Evolutionary conservation across 1,140 invertebrate genomes (phyloP).

Genomic region (Sipha flava): DNA sequence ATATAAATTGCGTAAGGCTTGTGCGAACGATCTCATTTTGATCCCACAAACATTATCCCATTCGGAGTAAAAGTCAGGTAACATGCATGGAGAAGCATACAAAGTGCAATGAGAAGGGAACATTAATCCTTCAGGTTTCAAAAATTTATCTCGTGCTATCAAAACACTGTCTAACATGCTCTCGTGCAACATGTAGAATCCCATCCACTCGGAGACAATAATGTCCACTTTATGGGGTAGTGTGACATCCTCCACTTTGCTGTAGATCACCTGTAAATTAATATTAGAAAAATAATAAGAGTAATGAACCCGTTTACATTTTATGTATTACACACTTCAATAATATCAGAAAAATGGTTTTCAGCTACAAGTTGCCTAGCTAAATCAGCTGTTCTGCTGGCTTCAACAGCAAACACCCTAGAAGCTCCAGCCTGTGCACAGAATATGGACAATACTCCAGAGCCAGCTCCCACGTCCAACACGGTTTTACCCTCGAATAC

Average conservation of each 20-base stretch:
- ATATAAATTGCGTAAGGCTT: constrained; percentile 24
- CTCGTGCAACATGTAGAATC: constrained; percentile 95
- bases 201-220: constrained; percentile 99
- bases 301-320: background rate
- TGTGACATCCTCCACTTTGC: constrained; percentile 57
- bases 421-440: constrained; percentile 85
- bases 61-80: constrained; percentile 54
- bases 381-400: constrained; percentile 73
- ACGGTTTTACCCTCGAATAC: constrained; percentile 69
- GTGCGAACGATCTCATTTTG: constrained; percentile 35
- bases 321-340: constrained; percentile 52
- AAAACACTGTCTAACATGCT: constrained; percentile 94
- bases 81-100: constrained; percentile 57
- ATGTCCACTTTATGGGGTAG: constrained; percentile 81
- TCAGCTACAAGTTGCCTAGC: constrained; percentile 71
- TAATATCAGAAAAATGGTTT: constrained; percentile 55
- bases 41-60: constrained; percentile 50
- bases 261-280: constrained; percentile 50
- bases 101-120: constrained; percentile 45
- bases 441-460: constrained; percentile 86
- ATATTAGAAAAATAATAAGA: background rate
- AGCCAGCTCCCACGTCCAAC: constrained; percentile 88
- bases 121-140: constrained; percentile 54
- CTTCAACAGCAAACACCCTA: constrained; percentile 86
- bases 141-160: constrained; percentile 80